Evolutionary conservation across 2,797 vertebrate species (phyloP), one percentile per base, ranked within the genome.

Genomic region (Falco cherrug): DNA sequence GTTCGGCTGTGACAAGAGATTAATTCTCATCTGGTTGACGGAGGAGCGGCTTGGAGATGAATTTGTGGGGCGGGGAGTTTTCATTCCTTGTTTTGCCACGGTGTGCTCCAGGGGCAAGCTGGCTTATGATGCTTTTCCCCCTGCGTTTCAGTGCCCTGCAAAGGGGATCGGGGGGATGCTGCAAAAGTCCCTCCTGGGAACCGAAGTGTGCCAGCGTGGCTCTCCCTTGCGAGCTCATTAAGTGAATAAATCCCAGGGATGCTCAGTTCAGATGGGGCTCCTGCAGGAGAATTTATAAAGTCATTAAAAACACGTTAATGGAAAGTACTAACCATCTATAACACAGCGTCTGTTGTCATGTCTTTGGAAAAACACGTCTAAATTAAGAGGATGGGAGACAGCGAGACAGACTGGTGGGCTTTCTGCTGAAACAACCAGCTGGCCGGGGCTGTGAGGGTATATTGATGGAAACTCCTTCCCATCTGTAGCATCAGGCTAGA

Each of bases 241-340:
- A 79, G 47, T 1, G 6, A 84, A 79, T 89, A 92, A 92, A 93
- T 91, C 57, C 64, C 8, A 6, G 26, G 35, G 74, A 50, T 67
- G 65, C 51, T 87, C 15, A 0, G n/a, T 88, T 93, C 80, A 63
- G 87, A 75, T 41, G 33, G 54, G 35, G 41, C 71, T 97, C 53
- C 84, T 61, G 80, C 88, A 82, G 77, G 80, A 94, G 83, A 84
- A 89, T 95, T 93, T 93, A 84, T 89, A 61, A 90, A 95, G 90
- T 79, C 83, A 80, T 87, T 94, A 84, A 71, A 91, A 91, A 64
- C 61, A 50, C 63, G 82, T 86, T 87, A 92, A 84, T 93, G 74
- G 68, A 45, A 93, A 91, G 64, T 82, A 65, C 81, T 92, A 82
- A 80, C 83, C 60, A 22, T 95, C 83, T 89, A 79, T 94, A 94